Base-by-base conservation (phyloP, 64 coral and sea anemone genomes). In the Montipora capricornis region DNA sequence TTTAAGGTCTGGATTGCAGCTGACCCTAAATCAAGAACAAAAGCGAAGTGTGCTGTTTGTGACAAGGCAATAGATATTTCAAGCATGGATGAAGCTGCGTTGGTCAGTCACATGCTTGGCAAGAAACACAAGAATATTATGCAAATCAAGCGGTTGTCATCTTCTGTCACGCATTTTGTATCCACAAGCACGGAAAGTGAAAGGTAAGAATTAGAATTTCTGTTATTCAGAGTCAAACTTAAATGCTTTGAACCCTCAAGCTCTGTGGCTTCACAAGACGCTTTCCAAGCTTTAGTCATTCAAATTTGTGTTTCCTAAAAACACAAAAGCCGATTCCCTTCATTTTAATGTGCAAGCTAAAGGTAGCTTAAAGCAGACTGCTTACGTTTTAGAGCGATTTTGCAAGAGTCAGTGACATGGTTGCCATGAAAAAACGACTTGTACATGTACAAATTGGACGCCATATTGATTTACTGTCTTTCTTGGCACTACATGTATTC, bases 111-210 rank as follows among this genome's bases (percentile, higher is more conserved):
- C 76, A 47, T 79, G 47, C 49, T 79, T 15, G 16, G 46, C 76
- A 79, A 79, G 76, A 79, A 79, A 79, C 76, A 79, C 48, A 79
- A 52, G 76, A 79, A 79, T 50, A 48, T 52, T 46, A 79, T 79
- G 76, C 46, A 79, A 79, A 50, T 79, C 46, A 79, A 79, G 49
- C 12, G 19, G 76, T 79, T 46, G 17, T 79, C 76, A 50, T 46
- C 47, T 79, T 79, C 76, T 79, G 76, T 79, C 5, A 47, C 76
- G 49, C 76, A 79, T 79, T 79, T 79, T 0, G 46, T 52, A 15
- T 79, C 76, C 49, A 50, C 76, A 50, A 79, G 76, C 48, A 26
- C 5, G 60, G 60, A 64, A 64, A 64, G 7, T 64, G 8, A 7
- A 64, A 64, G 60, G 60, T 64, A 64, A 64, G 60, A 64, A 7